Percentiles rank a stretch among this genome's conserved stretches.
Conservation (phyloP, 1,140 invertebrate species). For the Acarapis woodi region DNA sequence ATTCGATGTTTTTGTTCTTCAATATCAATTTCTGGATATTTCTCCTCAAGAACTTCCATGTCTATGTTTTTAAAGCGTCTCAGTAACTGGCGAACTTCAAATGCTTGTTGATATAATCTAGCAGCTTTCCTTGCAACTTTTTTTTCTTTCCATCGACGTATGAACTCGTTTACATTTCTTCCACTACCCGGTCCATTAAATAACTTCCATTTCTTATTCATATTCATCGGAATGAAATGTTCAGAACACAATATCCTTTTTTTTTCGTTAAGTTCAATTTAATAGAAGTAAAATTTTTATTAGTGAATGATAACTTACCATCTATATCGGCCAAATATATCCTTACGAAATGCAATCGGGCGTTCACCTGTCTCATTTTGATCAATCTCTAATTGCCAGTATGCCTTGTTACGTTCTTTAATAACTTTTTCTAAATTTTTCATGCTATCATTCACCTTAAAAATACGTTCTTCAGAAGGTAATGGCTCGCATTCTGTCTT, state of each 20-base stretch:
- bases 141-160: conserved; percentile 7
- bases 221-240: conserved; percentile 12
- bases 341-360: conserved; percentile 26
- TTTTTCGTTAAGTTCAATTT: conserved; percentile 2
- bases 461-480: conserved; percentile 74
- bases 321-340: conserved; percentile 15
- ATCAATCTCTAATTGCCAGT: conserved; percentile 64
- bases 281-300: conserved; percentile 1
- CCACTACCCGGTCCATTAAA: conserved; percentile 6
- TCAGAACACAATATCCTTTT: conserved; percentile 10
- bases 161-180: conserved; percentile 11
- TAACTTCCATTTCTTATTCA: conserved; percentile 11
- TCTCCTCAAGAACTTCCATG: conserved; percentile 30
- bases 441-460: conserved; percentile 86
- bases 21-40: conserved; percentile 45
- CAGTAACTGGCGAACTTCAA: conserved; percentile 30
- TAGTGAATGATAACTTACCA: conserved; percentile 7
- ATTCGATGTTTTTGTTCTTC: too few relatives aligned
- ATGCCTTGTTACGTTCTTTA: conserved; percentile 67
- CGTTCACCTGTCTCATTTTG: conserved; percentile 34
- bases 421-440: conserved; percentile 68
- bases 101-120: conserved; percentile 1
- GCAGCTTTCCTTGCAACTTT: not conserved
- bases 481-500: conserved; percentile 36
- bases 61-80: conserved; percentile 44